Conservation (phyloP, 37 sponge, comb jelly and placozoan genomes). For the Ephydatia muelleri region DNA sequence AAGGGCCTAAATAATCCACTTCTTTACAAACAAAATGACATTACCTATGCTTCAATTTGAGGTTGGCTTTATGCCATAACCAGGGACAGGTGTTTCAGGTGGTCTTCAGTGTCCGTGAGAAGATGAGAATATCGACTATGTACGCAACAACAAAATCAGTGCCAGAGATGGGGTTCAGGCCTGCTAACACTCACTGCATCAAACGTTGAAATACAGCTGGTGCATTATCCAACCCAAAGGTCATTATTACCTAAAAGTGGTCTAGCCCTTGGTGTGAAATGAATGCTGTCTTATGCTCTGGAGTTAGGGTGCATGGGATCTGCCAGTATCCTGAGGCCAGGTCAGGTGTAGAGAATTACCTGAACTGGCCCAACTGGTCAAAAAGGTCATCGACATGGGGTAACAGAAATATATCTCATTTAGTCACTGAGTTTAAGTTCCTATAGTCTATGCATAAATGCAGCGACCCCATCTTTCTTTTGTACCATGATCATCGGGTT, state of each 20-base stretch:
- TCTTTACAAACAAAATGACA: constrained; percentile 20
- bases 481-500: too few relatives aligned
- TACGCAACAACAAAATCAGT: constrained; percentile 33
- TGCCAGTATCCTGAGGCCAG: constrained; percentile 75
- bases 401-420: constrained; percentile 46
- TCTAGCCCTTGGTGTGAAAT: constrained; percentile 43
- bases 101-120: constrained; percentile 47
- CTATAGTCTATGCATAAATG: constrained; percentile 59
- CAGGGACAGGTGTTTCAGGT: constrained; percentile 4
- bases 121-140: constrained; percentile 47
- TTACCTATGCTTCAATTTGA: constrained; percentile 37
- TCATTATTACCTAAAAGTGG: constrained; percentile 71
- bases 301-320: constrained; percentile 13
- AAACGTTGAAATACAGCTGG: constrained; percentile 65
- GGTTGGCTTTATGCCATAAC: not conserved
- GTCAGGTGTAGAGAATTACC: constrained; percentile 50
- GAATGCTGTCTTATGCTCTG: constrained; percentile 64
- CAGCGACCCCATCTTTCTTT: constrained; percentile 38
- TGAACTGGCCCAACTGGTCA: constrained; percentile 59
- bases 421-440: too few relatives aligned
- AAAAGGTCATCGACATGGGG: constrained; percentile 61
- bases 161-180: constrained; percentile 41
- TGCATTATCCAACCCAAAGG: constrained; percentile 59
- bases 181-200: constrained; percentile 42
- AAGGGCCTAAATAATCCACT: too few relatives aligned